A percentile compares a stretch with the other conserved stretches of the same genome.
Evolutionary conservation across 1,140 invertebrate genomes (phyloP).

Genomic region (Caenorhabditis latens): DNA sequence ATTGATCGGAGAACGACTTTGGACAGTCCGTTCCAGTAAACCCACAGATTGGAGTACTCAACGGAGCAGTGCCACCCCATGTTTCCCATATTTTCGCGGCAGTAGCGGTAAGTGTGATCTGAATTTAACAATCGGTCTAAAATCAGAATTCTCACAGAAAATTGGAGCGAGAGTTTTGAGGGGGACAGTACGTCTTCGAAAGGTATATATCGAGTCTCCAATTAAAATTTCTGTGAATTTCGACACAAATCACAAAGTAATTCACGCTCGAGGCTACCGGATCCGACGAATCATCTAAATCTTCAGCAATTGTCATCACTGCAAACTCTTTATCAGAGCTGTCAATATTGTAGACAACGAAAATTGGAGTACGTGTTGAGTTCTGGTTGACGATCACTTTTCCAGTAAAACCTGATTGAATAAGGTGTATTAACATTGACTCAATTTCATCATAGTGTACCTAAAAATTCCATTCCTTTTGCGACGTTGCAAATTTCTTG

Average conservation of each 20-base stretch:
- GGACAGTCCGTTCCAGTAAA: slow-evolving; percentile 55
- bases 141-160: neutral
- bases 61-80: slow-evolving; percentile 8
- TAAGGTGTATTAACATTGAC: too few relatives aligned
- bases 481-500: neutral
- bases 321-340: slow-evolving; percentile 1
- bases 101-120: neutral
- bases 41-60: slow-evolving; percentile 47
- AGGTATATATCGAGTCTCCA: neutral
- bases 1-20: slow-evolving; percentile 56
- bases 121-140: neutral
- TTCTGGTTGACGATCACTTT: slow-evolving; percentile 59
- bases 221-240: slow-evolving; percentile 12
- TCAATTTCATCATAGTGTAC: neutral
- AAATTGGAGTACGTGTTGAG: slow-evolving; percentile 43
- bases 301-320: slow-evolving; percentile 21
- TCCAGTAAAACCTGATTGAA: slow-evolving; percentile 45
- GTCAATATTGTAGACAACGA: slow-evolving; percentile 40
- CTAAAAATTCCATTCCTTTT: slow-evolving; percentile 56
- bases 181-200: neutral
- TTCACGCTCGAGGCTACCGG: slow-evolving; percentile 48
- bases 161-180: neutral
- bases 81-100: neutral
- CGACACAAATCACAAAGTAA: slow-evolving; percentile 37
- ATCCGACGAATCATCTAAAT: slow-evolving; percentile 36